Evolutionary conservation across 64 coral and sea anemone genomes (phyloP), one percentile per base, ranked within the genome.

Genomic region (Montipora sp.): DNA sequence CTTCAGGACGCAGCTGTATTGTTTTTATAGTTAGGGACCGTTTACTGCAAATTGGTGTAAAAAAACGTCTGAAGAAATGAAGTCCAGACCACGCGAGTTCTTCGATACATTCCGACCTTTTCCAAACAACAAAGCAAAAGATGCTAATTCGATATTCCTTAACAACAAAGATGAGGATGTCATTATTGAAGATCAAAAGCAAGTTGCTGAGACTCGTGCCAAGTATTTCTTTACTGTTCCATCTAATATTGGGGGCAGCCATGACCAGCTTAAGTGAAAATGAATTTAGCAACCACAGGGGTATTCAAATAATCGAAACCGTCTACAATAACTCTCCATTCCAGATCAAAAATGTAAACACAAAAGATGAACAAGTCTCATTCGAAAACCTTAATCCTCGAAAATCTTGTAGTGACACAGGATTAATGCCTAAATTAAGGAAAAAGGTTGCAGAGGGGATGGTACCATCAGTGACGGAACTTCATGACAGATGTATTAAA

Each of bases 381-480:
- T 5, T 55, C 51, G 51, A 55, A 55, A 55, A 55, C 51, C 51
- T 55, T 10, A 55, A 55, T 55, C 51, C 51, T 55, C 51, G 51
- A 55, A 55, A 55, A 55, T 55, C 51, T 3, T 55, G 51, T 55
- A 55, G 51, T 55, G 51, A 55, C 51, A 55, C 5, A 5, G 51
- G 51, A 55, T 10, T 55, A 55, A 55, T 60, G 79, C 50, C 60
- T 82, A 60, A 82, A 82, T 73, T 87, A 87, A 87, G 50, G 83
- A 73, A 87, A 43, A 87, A 73, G 73, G 66, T 87, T 87, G 83
- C 83, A 87, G 65, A 72, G 65, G 83, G 83, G 13, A 87, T 87
- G 24, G 83, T 67, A 87, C 66, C 65, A 50, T 87, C 46, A 87
- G 83, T 87, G 65, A 87, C 63, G 5, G 73, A 87, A 73, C 83